Evolutionary conservation across 2,888 invertebrate species (phyloP), one percentile per base, ranked within the genome.

Genomic region (Epiblema foenella): DNA sequence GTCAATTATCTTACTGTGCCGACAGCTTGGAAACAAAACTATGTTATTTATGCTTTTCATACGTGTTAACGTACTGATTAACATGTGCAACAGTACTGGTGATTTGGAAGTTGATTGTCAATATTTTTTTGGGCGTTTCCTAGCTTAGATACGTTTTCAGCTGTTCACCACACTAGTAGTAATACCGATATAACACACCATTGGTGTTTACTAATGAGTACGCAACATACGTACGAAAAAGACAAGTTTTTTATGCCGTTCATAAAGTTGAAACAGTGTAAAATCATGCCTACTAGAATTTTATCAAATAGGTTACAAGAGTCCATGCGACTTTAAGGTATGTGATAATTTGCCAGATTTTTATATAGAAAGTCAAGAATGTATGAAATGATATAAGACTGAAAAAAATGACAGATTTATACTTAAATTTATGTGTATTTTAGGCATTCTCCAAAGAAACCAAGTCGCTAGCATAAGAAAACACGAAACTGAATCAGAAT

Each of bases 301-400:
- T 24, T 60, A 60, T 46, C 42, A 29, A 15, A n/a, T 46, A 60
- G 24, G n/a, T 46, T 46, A 24, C 58, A 5, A 24, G 3, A 46
- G 60, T 60, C 24, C 11, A 17, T 17, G 46, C 1, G 20, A 59
- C 29, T 58, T 39, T 11, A 24, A 46, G 46, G n/a, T n/a, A 10
- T 29, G 60, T 46, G 46, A 60, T 46, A 57, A 60, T 60, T 59
- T 24, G 42, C n/a, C 42, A 59, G 42, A 24, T n/a, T 15, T 46
- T 46, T 11, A 46, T 24, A 46, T 60, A 11, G 17, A 46, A 59
- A 29, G 15, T n/a, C 15, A 20, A 46, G n/a, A 49, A 46, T 46
- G 12, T 60, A 29, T 60, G 46, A 60, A 46, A 60, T 46, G 11
- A 15, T 24, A n/a, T 59, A 60, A 60, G 60, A 60, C 60, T 60